Evolutionary conservation across 2,888 invertebrate species (phyloP).

Genomic region (Brachylomia viminalis): DNA sequence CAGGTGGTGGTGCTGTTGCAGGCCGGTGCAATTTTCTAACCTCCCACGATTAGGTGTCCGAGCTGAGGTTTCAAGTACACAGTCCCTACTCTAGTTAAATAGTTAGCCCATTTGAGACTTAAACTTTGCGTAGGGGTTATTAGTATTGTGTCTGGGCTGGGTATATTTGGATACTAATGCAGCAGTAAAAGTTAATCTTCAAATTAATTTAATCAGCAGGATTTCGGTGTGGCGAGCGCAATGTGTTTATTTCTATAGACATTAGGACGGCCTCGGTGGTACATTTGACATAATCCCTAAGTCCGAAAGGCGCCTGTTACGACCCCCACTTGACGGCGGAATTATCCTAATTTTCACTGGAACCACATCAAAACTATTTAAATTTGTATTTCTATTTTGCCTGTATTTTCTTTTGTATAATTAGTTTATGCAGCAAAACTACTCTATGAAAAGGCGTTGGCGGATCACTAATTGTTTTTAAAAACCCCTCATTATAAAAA

Average conservation of each 20-base stretch:
- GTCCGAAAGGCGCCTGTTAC: neutral
- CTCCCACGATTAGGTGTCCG: neutral
- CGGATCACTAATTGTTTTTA: constrained; percentile 18
- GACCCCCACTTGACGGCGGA: neutral
- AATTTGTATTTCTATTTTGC: neutral
- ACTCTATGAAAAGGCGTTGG: constrained; percentile 11
- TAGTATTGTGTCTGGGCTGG: neutral
- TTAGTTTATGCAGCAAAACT: constrained; percentile 11
- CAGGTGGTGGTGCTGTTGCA: neutral
- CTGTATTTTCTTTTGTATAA: constrained; percentile 4
- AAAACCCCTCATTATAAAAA: constrained; percentile 45
- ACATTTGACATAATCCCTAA: constrained; percentile 7
- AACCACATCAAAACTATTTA: constrained; percentile 16
- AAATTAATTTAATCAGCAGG: neutral
- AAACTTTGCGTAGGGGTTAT: neutral
- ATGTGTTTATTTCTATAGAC: constrained; percentile 5
- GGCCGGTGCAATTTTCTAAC: neutral
- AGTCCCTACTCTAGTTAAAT: neutral
- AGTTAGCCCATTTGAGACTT: neutral
- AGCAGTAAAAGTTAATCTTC: neutral
- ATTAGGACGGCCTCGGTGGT: constrained; percentile 3
- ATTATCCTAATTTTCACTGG: constrained; percentile 26
- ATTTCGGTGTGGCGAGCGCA: neutral
- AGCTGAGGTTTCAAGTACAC: constrained; percentile 1
- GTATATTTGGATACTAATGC: neutral